These are phyloP conservation scores for Drosophila antonietae DNA, from an alignment of 2,888 invertebrate genomes.

Conservation along the genomic window DNA sequence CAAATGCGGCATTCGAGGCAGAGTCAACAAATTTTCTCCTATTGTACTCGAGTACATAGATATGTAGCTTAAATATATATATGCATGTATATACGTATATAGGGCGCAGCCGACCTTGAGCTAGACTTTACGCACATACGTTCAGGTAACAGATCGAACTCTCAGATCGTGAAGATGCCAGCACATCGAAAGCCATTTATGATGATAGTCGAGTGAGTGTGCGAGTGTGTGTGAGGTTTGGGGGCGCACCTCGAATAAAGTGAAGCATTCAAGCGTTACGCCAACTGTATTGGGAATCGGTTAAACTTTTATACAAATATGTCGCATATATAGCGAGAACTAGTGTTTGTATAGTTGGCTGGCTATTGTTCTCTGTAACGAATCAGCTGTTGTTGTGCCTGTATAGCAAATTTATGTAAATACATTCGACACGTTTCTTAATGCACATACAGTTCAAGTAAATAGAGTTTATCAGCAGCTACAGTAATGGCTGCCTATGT, in stretches of 20 bases:
- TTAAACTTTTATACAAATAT: slow-evolving; percentile 25
- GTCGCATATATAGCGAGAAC: slow-evolving; percentile 11
- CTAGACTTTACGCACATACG: slow-evolving; percentile 24
- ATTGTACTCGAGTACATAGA: slow-evolving; percentile 20
- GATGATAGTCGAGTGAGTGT: slow-evolving; percentile 3
- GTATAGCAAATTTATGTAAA: slow-evolving; percentile 42
- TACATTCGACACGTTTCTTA: slow-evolving; percentile 51
- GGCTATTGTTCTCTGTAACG: slow-evolving; percentile 39
- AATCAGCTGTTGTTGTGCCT: slow-evolving; percentile 59
- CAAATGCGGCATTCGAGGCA: slow-evolving; percentile 47
- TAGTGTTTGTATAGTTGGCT: slow-evolving; percentile 7
- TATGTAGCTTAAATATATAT: neutral
- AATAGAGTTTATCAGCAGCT: slow-evolving; percentile 35
- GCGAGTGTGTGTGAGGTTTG: neutral
- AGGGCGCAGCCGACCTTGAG: slow-evolving; percentile 55
- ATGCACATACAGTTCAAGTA: slow-evolving; percentile 47
- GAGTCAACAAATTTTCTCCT: slow-evolving; percentile 25
- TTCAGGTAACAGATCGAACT: slow-evolving; percentile 35
- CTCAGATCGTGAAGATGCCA: slow-evolving; percentile 21
- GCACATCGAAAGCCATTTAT: slow-evolving; percentile 28
- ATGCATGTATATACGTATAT: slow-evolving; percentile 2
- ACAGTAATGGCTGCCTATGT: slow-evolving; percentile 30
- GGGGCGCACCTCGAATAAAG: slow-evolving; percentile 58
- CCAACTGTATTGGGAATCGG: slow-evolving; percentile 68
- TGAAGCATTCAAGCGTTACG: slow-evolving; percentile 57